Base-by-base conservation (phyloP, 2,113 vertebrate genomes). In the Salvelinus namaycush region DNA sequence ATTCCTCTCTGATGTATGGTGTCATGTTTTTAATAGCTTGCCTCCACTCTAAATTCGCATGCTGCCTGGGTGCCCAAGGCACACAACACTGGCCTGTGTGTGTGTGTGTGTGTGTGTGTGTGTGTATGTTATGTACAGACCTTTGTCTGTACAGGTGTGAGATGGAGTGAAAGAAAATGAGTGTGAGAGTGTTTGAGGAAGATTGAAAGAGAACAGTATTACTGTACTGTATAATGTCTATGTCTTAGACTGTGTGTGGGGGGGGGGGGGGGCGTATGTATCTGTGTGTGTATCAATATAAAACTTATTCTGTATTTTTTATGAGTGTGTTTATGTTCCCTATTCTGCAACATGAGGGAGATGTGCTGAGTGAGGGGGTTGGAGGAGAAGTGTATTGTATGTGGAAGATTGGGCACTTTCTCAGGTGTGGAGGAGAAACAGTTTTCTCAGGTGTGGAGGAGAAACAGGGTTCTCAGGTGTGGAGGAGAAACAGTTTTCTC, bases 21-120 rank as follows among this genome's bases (percentile, higher is more conserved):
- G 67, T 59, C 59, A 49, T 74, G 34, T 68, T 74, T 79, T 79
- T 75, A 79, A 70, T 75, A 69, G 54, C 13, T 26, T 9, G 18
- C 18, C 12, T 24, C 34, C 70, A 39, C 62, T 59, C 59, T 39
- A 16, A 20, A n/a, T 79, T 74, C 72, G 12, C 24, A 27, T 11
- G 3, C 73, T 62, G 44, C 27, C n/a, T 16, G 29, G 3, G 14
- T 2, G 16, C 66, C 64, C 4, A 31, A 18, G 68, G 68, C 68
- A 24, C 31, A 22, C 2, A n/a, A 48, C 31, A 48, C n/a, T 70
- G 68, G 39, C 68, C 39, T 24, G n/a, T 1, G 67, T 12, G 68
- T 69, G 18, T 14, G 18, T 69, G 2, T 20, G 34, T 22, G 68
- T 44, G 68, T 16, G 31, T 6, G 31, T 34, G 5, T 34, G 31